Conservation (phyloP, 1,140 invertebrate species). For the Penaeus chinensis region DNA sequence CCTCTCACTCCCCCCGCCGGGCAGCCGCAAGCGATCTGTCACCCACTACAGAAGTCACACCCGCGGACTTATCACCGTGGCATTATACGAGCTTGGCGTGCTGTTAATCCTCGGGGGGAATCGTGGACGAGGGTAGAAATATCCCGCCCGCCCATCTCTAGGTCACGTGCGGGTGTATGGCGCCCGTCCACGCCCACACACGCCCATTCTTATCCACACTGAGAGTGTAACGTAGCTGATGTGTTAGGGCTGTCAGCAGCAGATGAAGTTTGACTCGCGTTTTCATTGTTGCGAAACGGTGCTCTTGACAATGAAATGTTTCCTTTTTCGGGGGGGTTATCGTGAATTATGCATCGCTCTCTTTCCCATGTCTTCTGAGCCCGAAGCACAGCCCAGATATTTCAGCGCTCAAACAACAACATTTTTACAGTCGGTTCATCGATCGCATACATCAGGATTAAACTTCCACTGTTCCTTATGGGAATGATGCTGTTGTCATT, state of each 20-base stretch:
- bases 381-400: too few species aligned
- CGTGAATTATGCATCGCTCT: neutral
- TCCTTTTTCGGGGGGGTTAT: constrained; percentile 6
- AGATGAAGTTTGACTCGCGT: constrained; percentile 8
- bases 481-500: too few species aligned
- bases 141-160: constrained; percentile 28
- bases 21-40: neutral
- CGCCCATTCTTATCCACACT: constrained; percentile 31
- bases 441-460: too few species aligned
- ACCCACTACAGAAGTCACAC: constrained; percentile 29
- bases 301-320: neutral
- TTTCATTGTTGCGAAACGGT: constrained; percentile 26
- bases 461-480: too few species aligned
- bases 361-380: too few species aligned
- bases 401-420: too few species aligned
- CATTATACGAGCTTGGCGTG: constrained; percentile 20
- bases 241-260: constrained; percentile 5
- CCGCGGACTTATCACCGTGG: constrained; percentile 37
- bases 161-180: constrained; percentile 26
- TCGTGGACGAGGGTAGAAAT: neutral
- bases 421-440: too few species aligned
- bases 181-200: constrained; percentile 28
- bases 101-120: constrained; percentile 15
- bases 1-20: neutral
- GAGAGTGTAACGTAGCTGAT: neutral